These are phyloP conservation scores for Eulimnadia texana DNA, from an alignment of 1,140 invertebrate genomes.

Conservation along the genomic window DNA sequence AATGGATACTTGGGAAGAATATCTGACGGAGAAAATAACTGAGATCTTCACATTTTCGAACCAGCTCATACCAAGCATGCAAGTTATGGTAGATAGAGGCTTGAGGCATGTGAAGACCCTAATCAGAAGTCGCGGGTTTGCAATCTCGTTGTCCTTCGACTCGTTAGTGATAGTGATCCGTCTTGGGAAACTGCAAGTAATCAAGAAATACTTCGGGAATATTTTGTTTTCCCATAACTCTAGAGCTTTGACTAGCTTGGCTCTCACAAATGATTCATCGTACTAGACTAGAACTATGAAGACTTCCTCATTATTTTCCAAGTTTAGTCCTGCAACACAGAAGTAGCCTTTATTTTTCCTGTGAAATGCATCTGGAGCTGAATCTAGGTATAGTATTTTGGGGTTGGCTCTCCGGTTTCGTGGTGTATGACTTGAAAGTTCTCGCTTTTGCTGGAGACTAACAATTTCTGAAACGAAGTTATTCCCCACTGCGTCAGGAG, in stretches of 20 bases:
- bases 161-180: constrained; percentile 26
- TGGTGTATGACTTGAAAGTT: neutral
- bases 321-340: neutral
- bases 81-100: constrained; percentile 28
- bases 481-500: constrained; percentile 7
- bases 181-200: constrained; percentile 25
- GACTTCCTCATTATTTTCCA: neutral
- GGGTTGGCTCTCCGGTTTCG: neutral
- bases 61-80: constrained; percentile 18
- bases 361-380: constrained; percentile 19
- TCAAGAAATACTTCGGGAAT: constrained; percentile 25
- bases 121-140: constrained; percentile 21
- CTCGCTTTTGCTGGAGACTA: constrained; percentile 1
- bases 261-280: constrained; percentile 23
- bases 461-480: constrained; percentile 6
- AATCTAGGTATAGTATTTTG: constrained; percentile 4
- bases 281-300: neutral
- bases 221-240: constrained; percentile 22
- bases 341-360: constrained; percentile 11
- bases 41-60: constrained; percentile 26
- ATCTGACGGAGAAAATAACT: constrained; percentile 26
- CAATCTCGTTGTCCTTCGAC: constrained; percentile 27
- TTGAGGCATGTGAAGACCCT: constrained; percentile 27
- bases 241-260: constrained; percentile 25
- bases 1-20: constrained; percentile 28